Evolutionary conservation across 2,888 invertebrate species (phyloP), one percentile per base, ranked within the genome.

Genomic region (Conus canariensis): DNA sequence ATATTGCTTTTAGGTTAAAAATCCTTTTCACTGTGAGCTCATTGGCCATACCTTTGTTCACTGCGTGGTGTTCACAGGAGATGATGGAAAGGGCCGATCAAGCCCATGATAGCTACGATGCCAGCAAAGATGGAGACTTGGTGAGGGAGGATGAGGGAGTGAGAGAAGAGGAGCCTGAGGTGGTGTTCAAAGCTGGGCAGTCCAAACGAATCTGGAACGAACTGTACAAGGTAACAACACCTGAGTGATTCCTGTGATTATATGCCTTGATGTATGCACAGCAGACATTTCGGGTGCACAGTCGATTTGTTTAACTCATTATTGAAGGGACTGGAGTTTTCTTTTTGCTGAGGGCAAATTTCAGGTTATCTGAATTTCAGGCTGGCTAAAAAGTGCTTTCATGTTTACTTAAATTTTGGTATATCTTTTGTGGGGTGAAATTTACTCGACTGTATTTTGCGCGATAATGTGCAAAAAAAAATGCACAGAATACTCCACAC

Each of bases 141-240:
- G 97, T 98, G 3, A 97, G 97, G 88, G 98, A 98, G 94, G 97
- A 95, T 94, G 94, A 97, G 59, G 99, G 98, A 59, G 97, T 98
- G 12, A 97, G 97, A 95, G 98, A 98, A 93, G 97, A 98, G 30
- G 98, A 98, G 86, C 97, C 98, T 92, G 99, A 99, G 96, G 98
- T 99, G 98, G 98, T 96, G n/a, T 96, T 96, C 93, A 96, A 95
- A 92, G 96, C 96, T 67, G 96, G 99, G 0, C 99, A 99, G 96
- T 99, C 99, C 94, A 98, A 97, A 96, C 97, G 99, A 93, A 99
- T 99, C 95, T 99, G 99, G 99, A 99, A 99, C 97, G 99, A 99
- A 96, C 96, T 99, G 85, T 99, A 99, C 96, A 99, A 99, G 97
- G 99, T 99, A 92, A 92, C 80, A 45, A 4, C 45, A 45, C 45